These are phyloP conservation scores for Mesochorus sp. DNA, from an alignment of 2,888 invertebrate genomes.

Conservation along the genomic window DNA sequence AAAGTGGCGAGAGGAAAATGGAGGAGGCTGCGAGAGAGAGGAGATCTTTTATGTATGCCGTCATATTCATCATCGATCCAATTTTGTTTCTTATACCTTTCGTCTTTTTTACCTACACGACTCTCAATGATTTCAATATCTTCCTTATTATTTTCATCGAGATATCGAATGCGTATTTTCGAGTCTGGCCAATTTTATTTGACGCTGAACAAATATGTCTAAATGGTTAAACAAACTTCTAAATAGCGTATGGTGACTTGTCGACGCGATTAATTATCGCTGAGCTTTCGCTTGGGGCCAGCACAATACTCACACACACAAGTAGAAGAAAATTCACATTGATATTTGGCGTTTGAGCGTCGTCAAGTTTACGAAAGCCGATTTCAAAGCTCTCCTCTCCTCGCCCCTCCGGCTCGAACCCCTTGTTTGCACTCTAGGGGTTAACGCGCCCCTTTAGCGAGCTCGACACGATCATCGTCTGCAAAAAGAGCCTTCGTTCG, in stretches of 20 bases:
- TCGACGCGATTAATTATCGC: slow-evolving; percentile 55
- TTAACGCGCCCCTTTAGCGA: slow-evolving; percentile 48
- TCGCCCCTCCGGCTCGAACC: not conserved
- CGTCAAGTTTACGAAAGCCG: slow-evolving; percentile 61
- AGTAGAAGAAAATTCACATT: slow-evolving; percentile 52
- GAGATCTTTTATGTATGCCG: no score
- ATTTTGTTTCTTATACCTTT: no score
- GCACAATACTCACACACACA: not conserved
- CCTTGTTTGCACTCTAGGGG: slow-evolving; percentile 57
- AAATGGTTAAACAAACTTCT: not conserved
- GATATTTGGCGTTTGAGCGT: slow-evolving; percentile 62
- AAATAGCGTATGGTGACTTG: slow-evolving; percentile 29
- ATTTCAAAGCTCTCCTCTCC: slow-evolving; percentile 50
- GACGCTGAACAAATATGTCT: no score
- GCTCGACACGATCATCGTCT: slow-evolving; percentile 10
- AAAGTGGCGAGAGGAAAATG: no score
- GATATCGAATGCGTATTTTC: no score
- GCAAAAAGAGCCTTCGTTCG: not conserved
- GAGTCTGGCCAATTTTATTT: no score
- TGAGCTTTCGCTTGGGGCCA: slow-evolving; percentile 45
- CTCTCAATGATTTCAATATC: no score
- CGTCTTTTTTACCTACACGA: no score
- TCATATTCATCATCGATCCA: no score
- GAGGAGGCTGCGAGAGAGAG: no score
- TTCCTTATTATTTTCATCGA: no score